A percentile compares a stretch with the other conserved stretches of the same genome.
phyloP scores from a whole-genome alignment of 1,140 invertebrate genomes.

The Trichomalopsis sarcophagae region DNA sequence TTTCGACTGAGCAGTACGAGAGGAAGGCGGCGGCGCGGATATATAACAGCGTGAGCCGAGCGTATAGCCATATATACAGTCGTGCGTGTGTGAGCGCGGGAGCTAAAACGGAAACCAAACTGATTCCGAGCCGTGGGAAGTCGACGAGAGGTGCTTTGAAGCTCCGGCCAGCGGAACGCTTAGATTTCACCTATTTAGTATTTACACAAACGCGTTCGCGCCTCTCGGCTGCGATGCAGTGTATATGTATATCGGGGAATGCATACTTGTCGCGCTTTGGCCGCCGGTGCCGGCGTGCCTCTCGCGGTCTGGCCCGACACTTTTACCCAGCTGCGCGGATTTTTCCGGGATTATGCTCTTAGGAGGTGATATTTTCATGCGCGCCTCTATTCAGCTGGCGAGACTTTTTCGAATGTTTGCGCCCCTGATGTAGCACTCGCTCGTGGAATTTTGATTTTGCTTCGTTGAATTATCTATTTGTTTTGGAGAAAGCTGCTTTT shows the following conservation, averaged over 20 bases:
- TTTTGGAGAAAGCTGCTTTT: too few species aligned
- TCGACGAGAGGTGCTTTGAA: conserved; percentile 25
- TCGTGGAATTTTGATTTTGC: conserved; percentile 2
- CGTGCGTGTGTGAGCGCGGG: not conserved
- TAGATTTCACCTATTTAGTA: conserved; percentile 48
- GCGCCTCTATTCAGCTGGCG: not conserved
- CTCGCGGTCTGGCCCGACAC: not conserved
- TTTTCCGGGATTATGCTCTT: conserved; percentile 45
- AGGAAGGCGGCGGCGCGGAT: too few species aligned
- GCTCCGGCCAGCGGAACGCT: conserved; percentile 27
- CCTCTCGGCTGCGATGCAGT: not conserved
- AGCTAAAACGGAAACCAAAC: conserved; percentile 48
- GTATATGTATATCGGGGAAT: not conserved
- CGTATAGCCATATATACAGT: not conserved
- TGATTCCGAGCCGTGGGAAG: conserved; percentile 32
- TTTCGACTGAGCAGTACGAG: not conserved
- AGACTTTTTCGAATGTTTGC: conserved; percentile 19
- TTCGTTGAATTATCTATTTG: too few species aligned
- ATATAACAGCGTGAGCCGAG: too few species aligned
- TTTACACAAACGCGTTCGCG: conserved; percentile 19
- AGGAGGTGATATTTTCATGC: conserved; percentile 24
- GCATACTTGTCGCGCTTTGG: conserved; percentile 19
- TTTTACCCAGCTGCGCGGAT: conserved; percentile 13
- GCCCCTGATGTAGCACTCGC: not conserved
- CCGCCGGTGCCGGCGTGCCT: not conserved